Conservation (phyloP, 2,888 invertebrate species). For the Mystacides longicornis region DNA sequence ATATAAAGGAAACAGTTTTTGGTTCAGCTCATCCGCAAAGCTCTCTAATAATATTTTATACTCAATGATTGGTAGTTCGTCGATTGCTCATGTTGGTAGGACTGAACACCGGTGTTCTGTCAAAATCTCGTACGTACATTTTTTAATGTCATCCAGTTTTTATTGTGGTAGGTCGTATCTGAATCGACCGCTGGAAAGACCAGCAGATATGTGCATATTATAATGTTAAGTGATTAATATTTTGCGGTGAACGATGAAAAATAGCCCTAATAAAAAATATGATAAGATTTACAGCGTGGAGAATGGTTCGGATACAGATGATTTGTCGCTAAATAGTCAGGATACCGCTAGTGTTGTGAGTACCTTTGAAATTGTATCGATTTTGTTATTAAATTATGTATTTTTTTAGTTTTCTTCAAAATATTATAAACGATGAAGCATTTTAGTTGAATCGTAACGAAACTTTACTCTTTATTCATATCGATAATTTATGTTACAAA, state of each 20-base stretch:
- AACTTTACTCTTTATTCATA: no score
- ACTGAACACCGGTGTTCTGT: neutral
- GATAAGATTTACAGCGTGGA: slow-evolving; percentile 45
- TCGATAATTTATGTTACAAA: no score
- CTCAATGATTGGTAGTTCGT: no score
- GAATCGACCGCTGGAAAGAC: slow-evolving; percentile 6
- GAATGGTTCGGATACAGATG: slow-evolving; percentile 43
- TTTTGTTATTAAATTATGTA: slow-evolving; percentile 34
- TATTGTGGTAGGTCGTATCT: slow-evolving; percentile 11
- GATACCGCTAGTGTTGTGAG: slow-evolving; percentile 50
- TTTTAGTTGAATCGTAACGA: no score
- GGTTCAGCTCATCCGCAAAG: no score
- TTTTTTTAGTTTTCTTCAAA: neutral
- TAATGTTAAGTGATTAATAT: neutral
- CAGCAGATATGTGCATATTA: slow-evolving; percentile 11
- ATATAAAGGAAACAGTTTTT: no score
- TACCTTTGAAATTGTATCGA: slow-evolving; percentile 37
- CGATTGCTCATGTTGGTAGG: no score
- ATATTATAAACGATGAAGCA: no score
- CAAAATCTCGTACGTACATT: neutral
- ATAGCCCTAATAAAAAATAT: slow-evolving; percentile 47
- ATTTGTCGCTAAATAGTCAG: slow-evolving; percentile 47
- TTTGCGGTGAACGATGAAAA: slow-evolving; percentile 43
- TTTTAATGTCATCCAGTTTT: slow-evolving; percentile 18
- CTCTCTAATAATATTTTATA: no score